Conservation (phyloP, 2,113 vertebrate genomes). For the Pangasianodon hypophthalmus region DNA sequence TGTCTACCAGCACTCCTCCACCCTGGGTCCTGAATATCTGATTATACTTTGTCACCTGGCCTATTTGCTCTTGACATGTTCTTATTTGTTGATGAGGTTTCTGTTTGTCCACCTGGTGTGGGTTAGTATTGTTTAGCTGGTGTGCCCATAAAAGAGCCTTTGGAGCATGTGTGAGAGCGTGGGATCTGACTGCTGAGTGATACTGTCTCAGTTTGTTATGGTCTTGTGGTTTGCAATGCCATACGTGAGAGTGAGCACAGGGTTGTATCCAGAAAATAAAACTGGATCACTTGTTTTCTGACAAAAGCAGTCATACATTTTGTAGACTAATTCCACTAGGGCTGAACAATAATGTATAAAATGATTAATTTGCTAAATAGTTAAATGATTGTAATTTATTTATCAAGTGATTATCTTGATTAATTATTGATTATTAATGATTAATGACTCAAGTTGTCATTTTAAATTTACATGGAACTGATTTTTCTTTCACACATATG, state of each 20-base stretch:
- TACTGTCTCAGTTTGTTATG: conserved; percentile 14
- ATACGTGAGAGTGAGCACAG: neutral
- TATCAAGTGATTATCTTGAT: neutral
- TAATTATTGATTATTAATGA: neutral
- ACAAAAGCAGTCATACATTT: neutral
- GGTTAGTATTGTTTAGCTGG: conserved; percentile 65
- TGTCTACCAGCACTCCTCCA: conserved; percentile 27
- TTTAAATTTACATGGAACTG: neutral
- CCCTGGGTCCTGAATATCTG: neutral
- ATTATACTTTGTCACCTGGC: neutral
- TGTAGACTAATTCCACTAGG: neutral
- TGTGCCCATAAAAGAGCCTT: conserved; percentile 34
- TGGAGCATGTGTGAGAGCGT: conserved; percentile 15
- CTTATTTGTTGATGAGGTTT: conserved; percentile 49
- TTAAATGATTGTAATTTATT: neutral
- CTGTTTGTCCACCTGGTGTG: conserved; percentile 75
- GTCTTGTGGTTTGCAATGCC: neutral
- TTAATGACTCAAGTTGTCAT: neutral
- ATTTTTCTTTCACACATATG: neutral
- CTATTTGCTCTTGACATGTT: conserved; percentile 15
- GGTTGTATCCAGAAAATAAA: conserved; percentile 5
- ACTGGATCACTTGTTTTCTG: neutral
- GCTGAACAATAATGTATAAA: neutral
- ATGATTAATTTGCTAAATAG: neutral
- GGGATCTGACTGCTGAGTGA: conserved; percentile 31